Conservation (phyloP, 2,113 vertebrate genomes). For the Ictalurus furcatus region DNA sequence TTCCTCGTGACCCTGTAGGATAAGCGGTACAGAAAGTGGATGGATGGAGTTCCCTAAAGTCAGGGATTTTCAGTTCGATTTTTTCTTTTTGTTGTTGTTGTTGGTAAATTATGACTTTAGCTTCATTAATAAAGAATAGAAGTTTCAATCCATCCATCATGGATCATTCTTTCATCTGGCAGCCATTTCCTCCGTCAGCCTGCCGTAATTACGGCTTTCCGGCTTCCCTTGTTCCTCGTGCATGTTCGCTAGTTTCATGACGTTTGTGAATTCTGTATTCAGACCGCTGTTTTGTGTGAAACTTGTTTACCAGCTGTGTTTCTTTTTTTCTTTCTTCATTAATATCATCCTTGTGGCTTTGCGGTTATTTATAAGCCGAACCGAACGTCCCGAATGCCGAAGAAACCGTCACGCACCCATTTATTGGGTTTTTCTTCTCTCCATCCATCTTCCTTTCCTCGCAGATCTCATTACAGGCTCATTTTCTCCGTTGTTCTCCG, state of each 20-base stretch:
- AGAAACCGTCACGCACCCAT: background rate
- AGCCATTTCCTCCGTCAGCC: background rate
- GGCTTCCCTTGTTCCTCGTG: background rate
- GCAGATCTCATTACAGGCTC: background rate
- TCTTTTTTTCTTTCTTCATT: background rate
- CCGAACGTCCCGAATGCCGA: background rate
- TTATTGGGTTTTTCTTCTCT: background rate
- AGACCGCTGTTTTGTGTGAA: background rate
- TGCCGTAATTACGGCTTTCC: background rate
- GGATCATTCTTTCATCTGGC: constrained; percentile 7
- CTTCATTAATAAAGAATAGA: background rate
- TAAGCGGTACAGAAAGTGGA: too few species aligned
- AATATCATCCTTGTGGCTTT: constrained; percentile 22
- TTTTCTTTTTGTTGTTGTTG: background rate
- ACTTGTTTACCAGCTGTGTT: background rate
- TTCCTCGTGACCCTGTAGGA: too few species aligned
- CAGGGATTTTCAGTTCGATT: background rate
- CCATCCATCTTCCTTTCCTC: background rate
- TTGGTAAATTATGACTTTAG: background rate
- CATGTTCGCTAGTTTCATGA: background rate
- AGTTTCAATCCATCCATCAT: background rate
- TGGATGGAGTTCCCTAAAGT: too few species aligned
- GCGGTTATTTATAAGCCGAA: background rate
- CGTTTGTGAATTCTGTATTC: constrained; percentile 19
- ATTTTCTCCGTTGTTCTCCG: background rate